A percentile compares a stretch with the other conserved stretches of the same genome.
phyloP scores from a whole-genome alignment of 2,888 invertebrate genomes.

The Argyresthia goedartella region DNA sequence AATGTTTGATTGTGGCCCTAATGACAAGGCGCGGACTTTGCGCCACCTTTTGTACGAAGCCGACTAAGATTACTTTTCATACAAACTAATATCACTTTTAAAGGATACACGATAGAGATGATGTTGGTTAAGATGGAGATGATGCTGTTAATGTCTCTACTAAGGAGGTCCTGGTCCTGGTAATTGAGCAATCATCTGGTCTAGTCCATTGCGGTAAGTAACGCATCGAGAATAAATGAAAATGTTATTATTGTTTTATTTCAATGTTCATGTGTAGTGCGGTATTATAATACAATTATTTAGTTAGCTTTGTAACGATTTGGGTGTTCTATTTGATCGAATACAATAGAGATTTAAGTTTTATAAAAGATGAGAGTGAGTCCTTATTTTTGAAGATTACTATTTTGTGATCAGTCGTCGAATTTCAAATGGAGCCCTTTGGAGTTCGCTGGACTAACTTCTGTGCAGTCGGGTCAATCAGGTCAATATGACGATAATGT shows the following conservation, averaged over 20 bases:
- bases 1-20: constrained; percentile 66
- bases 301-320: constrained; percentile 6
- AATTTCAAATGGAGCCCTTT: too few relatives aligned
- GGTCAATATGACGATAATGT: too few relatives aligned
- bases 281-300: constrained; percentile 25
- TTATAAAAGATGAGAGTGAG: neutral
- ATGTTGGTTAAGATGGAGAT: constrained; percentile 14
- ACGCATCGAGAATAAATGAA: constrained; percentile 61
- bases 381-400: too few relatives aligned
- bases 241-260: constrained; percentile 56
- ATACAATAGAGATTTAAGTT: too few relatives aligned
- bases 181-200: constrained; percentile 71
- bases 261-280: constrained; percentile 28
- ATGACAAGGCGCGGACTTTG: constrained; percentile 64
- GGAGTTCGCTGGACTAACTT: too few relatives aligned
- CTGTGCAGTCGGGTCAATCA: too few relatives aligned
- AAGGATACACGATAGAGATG: constrained; percentile 40
- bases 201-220: constrained; percentile 64
- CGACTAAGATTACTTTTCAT: constrained; percentile 47
- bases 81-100: constrained; percentile 45
- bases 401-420: too few relatives aligned
- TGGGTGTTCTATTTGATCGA: neutral
- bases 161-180: constrained; percentile 69
- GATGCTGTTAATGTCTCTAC: constrained; percentile 50
- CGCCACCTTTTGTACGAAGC: constrained; percentile 61